Evolutionary conservation across 2,113 vertebrate genomes (phyloP), one percentile per base, ranked within the genome.

Genomic region (Eclectus roratus): DNA sequence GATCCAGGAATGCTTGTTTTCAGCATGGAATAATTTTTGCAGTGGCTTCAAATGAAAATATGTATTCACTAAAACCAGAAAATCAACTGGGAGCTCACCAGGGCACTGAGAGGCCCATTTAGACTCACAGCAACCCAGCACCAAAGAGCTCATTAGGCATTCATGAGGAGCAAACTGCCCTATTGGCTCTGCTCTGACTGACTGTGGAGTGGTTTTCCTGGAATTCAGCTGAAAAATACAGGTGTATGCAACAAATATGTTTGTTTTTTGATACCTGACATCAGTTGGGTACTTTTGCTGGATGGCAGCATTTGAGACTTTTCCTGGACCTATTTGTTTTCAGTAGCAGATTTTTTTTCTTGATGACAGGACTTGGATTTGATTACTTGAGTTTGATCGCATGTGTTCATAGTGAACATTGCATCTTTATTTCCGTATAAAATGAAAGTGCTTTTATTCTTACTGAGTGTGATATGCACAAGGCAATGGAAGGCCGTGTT

Each of bases 1-100:
- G 95, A 91, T 49, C 41, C 94, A 91, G 63, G 35, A 90, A 93
- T 96, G 80, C 82, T 83, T 87, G 74, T 88, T 89, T 95, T 92
- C 88, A 88, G 53, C 58, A 72, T 17, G 35, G 39, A 92, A 69
- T 94, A 84, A 85, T 80, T 95, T 76, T 88, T 95, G 15, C 81
- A 47, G 78, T 46, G 66, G 68, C 69, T 95, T 94, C 78, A 94
- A 79, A 85, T 82, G 53, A 90, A 95, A 92, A 94, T 89, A 84
- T 37, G 18, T 64, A 21, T 91, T 94, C 77, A 63, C 52, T 84
- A 76, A 91, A 95, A 72, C 0, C 66, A 95, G 85, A 88, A 95
- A 82, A 86, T 84, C 84, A 46, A 2, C 63, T 76, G 70, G 72
- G 88, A 91, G 17, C 82, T 94, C 74, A 76, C 53, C 9, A 31